A percentile compares a stretch with the other conserved stretches of the same genome.
Evolutionary conservation across 2,797 vertebrate species (phyloP).

Genomic region (Anas acuta): DNA sequence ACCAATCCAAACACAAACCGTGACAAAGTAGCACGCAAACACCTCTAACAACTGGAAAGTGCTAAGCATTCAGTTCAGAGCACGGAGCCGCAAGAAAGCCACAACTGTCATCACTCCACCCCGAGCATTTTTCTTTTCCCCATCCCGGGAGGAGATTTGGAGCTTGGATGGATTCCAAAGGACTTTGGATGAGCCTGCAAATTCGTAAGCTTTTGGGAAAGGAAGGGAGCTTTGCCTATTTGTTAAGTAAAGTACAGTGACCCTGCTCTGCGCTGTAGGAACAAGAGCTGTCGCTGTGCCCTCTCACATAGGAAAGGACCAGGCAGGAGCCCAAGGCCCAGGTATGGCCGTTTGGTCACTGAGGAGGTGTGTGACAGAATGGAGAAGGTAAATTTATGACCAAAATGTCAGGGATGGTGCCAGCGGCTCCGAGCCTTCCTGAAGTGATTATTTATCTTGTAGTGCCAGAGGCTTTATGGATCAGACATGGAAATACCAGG

Average conservation of each 20-base stretch:
- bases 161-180: not conserved
- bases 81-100: not conserved
- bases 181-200: not conserved
- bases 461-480: slow-evolving; percentile 30
- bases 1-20: not conserved
- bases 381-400: slow-evolving; percentile 5
- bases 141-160: not conserved
- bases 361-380: not conserved
- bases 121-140: not conserved
- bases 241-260: not conserved
- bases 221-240: not conserved
- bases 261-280: not conserved
- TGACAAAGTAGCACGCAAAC: not conserved
- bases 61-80: not conserved
- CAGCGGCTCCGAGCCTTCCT: slow-evolving; percentile 7
- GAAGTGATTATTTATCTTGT: slow-evolving; percentile 6
- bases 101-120: not conserved
- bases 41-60: slow-evolving; percentile 12
- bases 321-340: not conserved
- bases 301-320: not conserved
- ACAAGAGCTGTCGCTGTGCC: not conserved
- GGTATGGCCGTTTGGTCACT: not conserved
- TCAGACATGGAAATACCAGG: slow-evolving; percentile 55
- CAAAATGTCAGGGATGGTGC: not conserved
- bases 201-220: not conserved